A percentile compares a stretch with the other conserved stretches of the same genome.
Conservation (phyloP, 2,797 vertebrate species). For the Coreius guichenoti region DNA sequence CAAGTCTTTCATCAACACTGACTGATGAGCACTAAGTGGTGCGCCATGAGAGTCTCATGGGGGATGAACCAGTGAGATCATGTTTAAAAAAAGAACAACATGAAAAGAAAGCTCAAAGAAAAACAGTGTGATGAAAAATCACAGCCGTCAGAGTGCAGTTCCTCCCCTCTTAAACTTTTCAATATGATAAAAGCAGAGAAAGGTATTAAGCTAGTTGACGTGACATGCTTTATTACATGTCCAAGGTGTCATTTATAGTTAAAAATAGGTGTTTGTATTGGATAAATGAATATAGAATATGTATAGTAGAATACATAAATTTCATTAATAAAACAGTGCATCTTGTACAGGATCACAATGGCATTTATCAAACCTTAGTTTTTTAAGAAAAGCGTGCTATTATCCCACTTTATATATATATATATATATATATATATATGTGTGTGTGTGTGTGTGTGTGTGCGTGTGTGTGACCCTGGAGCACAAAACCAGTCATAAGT, state of each 20-base stretch:
- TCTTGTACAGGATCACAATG: neutral
- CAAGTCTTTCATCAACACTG: conserved; percentile 64
- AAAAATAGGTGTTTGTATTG: neutral
- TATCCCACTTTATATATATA: neutral
- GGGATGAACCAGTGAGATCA: conserved; percentile 62
- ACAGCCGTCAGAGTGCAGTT: conserved; percentile 72
- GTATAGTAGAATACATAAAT: neutral
- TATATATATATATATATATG: neutral
- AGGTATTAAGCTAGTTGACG: conserved; percentile 56
- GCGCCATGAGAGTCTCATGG: conserved; percentile 53
- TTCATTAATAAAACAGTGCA: neutral
- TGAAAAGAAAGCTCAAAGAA: conserved; percentile 60
- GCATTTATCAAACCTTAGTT: neutral
- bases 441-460: too few relatives aligned
- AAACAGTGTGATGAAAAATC: conserved; percentile 67
- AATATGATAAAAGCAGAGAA: conserved; percentile 83
- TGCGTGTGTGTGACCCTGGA: too few relatives aligned
- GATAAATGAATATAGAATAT: neutral
- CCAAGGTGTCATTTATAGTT: conserved; percentile 6
- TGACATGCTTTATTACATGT: conserved; percentile 17
- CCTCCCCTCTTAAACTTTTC: conserved; percentile 79
- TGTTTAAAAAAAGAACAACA: conserved; percentile 56
- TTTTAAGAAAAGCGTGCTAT: neutral
- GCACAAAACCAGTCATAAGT: too few relatives aligned
- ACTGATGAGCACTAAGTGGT: conserved; percentile 61